Evolutionary conservation across 2,113 vertebrate genomes (phyloP).

Genomic region (Anthoscopus minutus): DNA sequence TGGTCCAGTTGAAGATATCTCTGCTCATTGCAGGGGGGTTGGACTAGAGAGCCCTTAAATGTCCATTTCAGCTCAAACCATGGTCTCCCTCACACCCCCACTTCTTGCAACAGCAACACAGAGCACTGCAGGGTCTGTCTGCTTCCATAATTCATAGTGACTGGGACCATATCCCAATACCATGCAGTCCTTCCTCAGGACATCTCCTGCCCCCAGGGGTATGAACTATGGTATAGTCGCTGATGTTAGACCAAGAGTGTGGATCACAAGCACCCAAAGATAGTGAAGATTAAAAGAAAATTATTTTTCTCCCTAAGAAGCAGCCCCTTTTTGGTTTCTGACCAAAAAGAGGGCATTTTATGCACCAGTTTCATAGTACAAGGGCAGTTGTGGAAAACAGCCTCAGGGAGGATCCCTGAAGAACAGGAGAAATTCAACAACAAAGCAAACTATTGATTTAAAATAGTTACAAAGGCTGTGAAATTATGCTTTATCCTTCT

Average conservation of each 20-base stretch:
- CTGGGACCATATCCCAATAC: no score
- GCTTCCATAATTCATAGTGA: neutral
- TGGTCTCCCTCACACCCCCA: accelerated
- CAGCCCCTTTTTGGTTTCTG: neutral
- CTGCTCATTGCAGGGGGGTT: neutral
- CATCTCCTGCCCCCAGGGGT: neutral
- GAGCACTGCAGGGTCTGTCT: accelerated
- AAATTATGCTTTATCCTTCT: neutral
- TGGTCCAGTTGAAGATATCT: neutral
- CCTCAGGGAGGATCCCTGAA: neutral
- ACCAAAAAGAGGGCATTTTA: neutral
- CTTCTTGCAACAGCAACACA: neutral
- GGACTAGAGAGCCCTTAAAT: neutral
- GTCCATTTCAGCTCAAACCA: neutral
- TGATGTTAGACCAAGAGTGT: neutral
- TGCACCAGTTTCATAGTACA: neutral
- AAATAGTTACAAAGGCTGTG: neutral
- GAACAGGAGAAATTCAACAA: neutral
- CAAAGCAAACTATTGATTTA: neutral
- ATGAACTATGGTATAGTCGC: accelerated
- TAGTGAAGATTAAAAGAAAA: neutral
- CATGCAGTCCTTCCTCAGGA: neutral
- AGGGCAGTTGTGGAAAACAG: neutral
- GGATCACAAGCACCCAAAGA: neutral
- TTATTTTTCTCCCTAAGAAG: neutral